A percentile compares a stretch with the other conserved stretches of the same genome.
Conservation (phyloP, 2,113 vertebrate species). For the Arvicanthis niloticus region DNA sequence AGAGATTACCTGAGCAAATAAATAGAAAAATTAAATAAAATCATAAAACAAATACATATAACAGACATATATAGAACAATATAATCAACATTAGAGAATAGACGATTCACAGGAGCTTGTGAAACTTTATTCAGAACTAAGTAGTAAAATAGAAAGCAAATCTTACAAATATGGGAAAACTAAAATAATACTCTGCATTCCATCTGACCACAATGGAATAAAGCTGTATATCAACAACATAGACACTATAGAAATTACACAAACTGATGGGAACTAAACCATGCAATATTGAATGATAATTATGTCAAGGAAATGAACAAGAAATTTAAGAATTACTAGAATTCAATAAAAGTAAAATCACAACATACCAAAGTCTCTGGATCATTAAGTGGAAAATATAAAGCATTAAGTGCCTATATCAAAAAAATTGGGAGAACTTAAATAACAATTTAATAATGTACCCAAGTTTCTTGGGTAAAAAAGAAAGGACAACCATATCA, state of each 20-base stretch:
- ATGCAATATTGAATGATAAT: background rate
- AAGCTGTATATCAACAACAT: background rate
- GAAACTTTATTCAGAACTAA: background rate
- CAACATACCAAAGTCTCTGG: background rate
- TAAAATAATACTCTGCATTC: background rate
- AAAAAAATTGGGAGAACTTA: background rate
- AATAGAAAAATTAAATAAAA: background rate
- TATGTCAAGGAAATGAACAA: background rate
- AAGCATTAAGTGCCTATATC: background rate
- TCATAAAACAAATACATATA: background rate
- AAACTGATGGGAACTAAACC: background rate
- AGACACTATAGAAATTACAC: background rate
- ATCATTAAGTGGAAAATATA: background rate
- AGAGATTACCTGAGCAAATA: background rate
- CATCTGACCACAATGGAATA: background rate
- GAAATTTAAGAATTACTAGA: background rate
- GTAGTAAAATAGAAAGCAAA: background rate
- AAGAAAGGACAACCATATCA: background rate
- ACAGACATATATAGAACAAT: background rate
- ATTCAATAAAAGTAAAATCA: background rate
- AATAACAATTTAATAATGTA: background rate
- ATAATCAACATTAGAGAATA: background rate
- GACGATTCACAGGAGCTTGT: background rate
- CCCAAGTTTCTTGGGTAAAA: background rate
- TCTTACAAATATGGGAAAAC: background rate